Base-by-base conservation (phyloP, 2,113 vertebrate species). In the Nansenia antarctica region DNA sequence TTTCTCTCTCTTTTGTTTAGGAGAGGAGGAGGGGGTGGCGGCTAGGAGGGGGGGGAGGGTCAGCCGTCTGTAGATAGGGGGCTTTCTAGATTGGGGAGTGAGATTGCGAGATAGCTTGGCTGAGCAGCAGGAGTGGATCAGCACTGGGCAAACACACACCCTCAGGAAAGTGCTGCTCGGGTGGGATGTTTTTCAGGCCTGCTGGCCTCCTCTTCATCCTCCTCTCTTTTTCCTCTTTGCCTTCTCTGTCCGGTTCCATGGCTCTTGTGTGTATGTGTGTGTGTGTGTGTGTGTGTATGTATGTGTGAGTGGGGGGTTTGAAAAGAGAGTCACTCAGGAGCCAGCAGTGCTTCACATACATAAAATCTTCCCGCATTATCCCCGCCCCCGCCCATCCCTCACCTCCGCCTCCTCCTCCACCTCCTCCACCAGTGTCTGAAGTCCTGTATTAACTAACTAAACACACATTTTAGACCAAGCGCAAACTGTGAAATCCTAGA, bases 1-100 rank as follows among this genome's bases (percentile, higher is more conserved):
- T 20, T 47, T 61, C 27, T 73, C 76, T 73, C 83, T 73, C 74
- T 65, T 88, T 85, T 84, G 85, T 86, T 88, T 88, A 73, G 84
- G 80, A 83, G 74, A 76, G 78, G 79, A 71, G 74, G 70, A 47
- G 65, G 72, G 30, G 57, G 39, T 64, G 30, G n/a, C n/a, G n/a
- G n/a, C n/a, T n/a, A n/a, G 45, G 34, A 47, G 15, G 39, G 54
- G 49, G 72, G 57, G 76, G 49, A 68, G 57, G 76, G 83, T 82
- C 57, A 71, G 82, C 62, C 60, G 30, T 73, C 58, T 55, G 53
- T 60, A 69, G 55, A 78, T 75, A 54, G 34, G 62, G 32, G n/a
- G 62, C 71, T 79, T 42, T 61, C 59, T 57, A 82, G 76, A 82
- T 74, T 49, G 76, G 65, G 37, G 70, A 62, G 31, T 71, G 69